Evolutionary conservation across 2,888 invertebrate genomes (phyloP), one percentile per base, ranked within the genome.

Genomic region (Sinodicranocentrus sp.): DNA sequence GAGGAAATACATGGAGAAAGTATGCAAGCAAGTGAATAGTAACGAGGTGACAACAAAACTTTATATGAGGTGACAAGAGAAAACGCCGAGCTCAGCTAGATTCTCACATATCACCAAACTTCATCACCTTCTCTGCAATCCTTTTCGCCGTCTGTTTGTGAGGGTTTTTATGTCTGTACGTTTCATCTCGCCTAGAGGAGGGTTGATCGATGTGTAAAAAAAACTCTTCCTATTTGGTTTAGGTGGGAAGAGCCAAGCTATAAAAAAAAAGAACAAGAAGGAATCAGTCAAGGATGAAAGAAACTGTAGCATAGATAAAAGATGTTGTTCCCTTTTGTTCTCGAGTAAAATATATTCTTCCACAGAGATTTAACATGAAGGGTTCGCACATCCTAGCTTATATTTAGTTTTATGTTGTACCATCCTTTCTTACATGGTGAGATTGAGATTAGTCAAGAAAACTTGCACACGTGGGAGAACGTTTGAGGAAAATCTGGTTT

Each of bases 21-120:
- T n/a, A n/a, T n/a, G n/a, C n/a, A 33, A 33, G 33, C 10, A 33
- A 33, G 5, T 6, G 33, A 33, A 10, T 33, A 10, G 33, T 33
- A 33, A 33, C 71, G 61, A 78, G 79, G 63, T 71, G 79, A 71
- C 79, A 79, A 79, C 79, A 71, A 65, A 79, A 72, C 33, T 78
- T 63, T 71, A 71, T 71, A 63, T 63, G 63, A 63, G 23, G 63
- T 71, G 79, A 72, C 79, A 79, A 43, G 79, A 79, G 79, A 79
- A 79, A 79, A 72, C 63, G 79, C 79, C 72, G 79, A 79, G 72
- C 72, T 79, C 79, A 79, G 79, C 72, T 59, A 65, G 33, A 72
- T 61, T 71, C 63, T 5, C 23, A 52, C 61, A 78, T 68, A 72
- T 52, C 79, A 72, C 28, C 54, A 79, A 72, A 61, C 79, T 71